These are phyloP conservation scores for Atethmia centrago DNA, from an alignment of 2,888 invertebrate genomes.

Conservation along the genomic window DNA sequence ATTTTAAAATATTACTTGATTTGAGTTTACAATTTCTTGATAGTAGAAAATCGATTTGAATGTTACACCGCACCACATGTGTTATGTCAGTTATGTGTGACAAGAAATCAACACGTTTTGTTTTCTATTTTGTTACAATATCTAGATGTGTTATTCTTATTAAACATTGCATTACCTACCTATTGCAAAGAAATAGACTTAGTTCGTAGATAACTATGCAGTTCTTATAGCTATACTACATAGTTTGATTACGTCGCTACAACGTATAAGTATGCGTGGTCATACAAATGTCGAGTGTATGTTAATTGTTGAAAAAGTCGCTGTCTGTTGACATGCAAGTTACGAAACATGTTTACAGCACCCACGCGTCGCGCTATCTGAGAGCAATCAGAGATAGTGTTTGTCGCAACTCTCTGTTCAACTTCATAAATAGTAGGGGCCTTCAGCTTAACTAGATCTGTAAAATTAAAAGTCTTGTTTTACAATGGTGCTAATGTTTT, in stretches of 20 bases:
- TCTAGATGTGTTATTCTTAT: conserved; percentile 28
- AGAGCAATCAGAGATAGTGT: conserved; percentile 57
- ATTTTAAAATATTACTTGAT: conserved; percentile 51
- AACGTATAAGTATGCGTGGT: conserved; percentile 21
- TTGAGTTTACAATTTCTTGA: conserved; percentile 55
- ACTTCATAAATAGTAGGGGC: conserved; percentile 42
- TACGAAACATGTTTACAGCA: conserved; percentile 63
- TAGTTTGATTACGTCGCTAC: conserved; percentile 14
- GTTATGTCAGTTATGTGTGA: conserved; percentile 39
- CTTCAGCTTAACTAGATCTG: conserved; percentile 30
- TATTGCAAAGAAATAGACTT: conserved; percentile 19
- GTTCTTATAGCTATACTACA: conserved; percentile 17
- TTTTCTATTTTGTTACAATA: conserved; percentile 44
- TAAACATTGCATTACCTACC: conserved; percentile 26
- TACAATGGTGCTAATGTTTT: conserved; percentile 18
- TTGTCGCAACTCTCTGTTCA: conserved; percentile 54
- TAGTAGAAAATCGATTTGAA: conserved; percentile 48
- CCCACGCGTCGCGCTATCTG: conserved; percentile 59
- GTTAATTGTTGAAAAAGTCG: conserved; percentile 60
- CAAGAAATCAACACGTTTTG: conserved; percentile 40
- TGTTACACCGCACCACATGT: conserved; percentile 17
- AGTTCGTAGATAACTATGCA: conserved; percentile 22
- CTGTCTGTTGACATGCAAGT: conserved; percentile 56
- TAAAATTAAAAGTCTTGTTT: conserved; percentile 27
- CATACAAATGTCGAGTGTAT: conserved; percentile 35